A percentile compares a stretch with the other conserved stretches of the same genome.
These are phyloP conservation scores for Chionis minor DNA, from an alignment of 2,113 vertebrate genomes.

Conservation along the genomic window DNA sequence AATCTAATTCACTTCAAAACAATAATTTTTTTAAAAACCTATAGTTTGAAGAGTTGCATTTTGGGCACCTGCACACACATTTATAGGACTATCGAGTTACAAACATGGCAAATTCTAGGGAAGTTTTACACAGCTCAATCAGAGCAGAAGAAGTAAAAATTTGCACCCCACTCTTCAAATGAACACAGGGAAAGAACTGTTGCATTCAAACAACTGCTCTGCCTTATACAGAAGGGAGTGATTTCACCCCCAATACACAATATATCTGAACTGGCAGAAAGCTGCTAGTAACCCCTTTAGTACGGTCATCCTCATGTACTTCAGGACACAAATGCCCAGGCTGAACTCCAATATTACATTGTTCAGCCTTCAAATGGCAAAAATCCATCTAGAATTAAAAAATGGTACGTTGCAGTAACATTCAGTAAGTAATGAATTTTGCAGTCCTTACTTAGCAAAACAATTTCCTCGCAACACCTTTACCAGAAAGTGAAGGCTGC, in stretches of 20 bases:
- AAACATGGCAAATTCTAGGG: background rate
- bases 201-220: background rate
- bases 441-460: background rate
- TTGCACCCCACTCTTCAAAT: background rate
- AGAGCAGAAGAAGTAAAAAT: background rate
- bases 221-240: background rate
- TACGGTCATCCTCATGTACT: background rate
- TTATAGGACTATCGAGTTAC: background rate
- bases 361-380: background rate
- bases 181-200: background rate
- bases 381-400: background rate
- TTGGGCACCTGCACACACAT: background rate
- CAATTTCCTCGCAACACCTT: constrained; percentile 30
- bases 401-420: background rate
- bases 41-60: background rate
- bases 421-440: background rate
- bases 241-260: background rate
- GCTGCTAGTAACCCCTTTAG: background rate
- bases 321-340: background rate
- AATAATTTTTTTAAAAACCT: background rate
- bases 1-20: background rate
- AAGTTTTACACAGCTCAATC: background rate
- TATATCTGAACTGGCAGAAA: background rate
- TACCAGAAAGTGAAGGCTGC: constrained; percentile 16
- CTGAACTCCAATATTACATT: background rate